Conservation (phyloP, 2,888 invertebrate species). For the Eueremaeus valkanovi region DNA sequence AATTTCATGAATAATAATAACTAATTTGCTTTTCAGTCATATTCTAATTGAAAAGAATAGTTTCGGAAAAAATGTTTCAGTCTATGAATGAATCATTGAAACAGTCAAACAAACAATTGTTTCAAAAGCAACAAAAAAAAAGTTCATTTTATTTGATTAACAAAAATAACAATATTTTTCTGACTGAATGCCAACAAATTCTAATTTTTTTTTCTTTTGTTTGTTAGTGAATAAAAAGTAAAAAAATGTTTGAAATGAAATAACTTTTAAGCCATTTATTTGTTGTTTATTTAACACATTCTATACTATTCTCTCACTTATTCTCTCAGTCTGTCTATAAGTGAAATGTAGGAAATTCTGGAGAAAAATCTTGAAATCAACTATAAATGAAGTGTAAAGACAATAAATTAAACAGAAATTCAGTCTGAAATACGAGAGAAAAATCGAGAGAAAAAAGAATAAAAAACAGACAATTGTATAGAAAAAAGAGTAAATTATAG, state of each 20-base stretch:
- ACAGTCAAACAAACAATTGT: neutral
- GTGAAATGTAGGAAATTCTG: neutral
- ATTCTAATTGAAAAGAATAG: neutral
- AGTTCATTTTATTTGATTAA: neutral
- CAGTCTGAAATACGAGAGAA: too few species aligned
- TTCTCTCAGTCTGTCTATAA: neutral
- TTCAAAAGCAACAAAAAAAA: neutral
- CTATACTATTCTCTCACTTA: neutral
- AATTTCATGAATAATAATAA: neutral
- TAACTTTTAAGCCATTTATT: neutral
- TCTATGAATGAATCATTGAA: too few species aligned
- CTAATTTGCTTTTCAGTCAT: too few species aligned
- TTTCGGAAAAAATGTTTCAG: neutral
- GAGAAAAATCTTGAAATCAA: too few species aligned
- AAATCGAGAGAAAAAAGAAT: too few species aligned
- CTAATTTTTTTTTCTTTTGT: neutral
- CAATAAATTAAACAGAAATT: too few species aligned
- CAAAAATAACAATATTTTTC: neutral
- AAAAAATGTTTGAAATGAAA: neutral
- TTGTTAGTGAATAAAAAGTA: neutral
- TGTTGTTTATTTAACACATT: conserved; percentile 8
- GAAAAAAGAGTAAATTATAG: too few species aligned
- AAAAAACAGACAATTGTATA: too few species aligned
- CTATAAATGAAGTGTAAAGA: too few species aligned
- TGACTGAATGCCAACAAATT: neutral